Percentiles rank a stretch among this genome's conserved stretches.
Conservation (phyloP, 2,888 invertebrate genomes). For the Pseudococcus viburni region DNA sequence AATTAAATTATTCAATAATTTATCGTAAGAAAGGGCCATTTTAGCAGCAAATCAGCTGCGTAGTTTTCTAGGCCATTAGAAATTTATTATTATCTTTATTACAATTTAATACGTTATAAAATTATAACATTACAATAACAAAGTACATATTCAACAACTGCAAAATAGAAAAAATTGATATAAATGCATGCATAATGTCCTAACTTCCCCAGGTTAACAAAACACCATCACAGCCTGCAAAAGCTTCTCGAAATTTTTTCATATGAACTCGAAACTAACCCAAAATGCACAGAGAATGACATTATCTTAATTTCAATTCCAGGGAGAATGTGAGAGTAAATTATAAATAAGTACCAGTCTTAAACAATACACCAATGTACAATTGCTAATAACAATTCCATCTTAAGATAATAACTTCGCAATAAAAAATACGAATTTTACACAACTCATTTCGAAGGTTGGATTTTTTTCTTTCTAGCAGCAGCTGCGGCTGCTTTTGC, state of each 20-base stretch:
- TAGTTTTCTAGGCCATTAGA: not conserved
- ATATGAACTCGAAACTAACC: not conserved
- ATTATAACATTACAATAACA: constrained; percentile 30
- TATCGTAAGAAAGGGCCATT: too few relatives aligned
- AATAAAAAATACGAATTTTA: not conserved
- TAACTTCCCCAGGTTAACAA: constrained; percentile 11
- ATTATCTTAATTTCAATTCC: not conserved
- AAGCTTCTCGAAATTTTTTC: not conserved
- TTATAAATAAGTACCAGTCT: constrained; percentile 18
- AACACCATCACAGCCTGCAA: constrained; percentile 34
- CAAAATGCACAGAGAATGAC: not conserved
- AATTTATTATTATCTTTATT: not conserved
- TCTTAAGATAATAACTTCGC: not conserved
- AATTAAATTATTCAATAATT: too few relatives aligned
- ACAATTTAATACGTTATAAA: constrained; percentile 7
- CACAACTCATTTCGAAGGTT: constrained; percentile 27
- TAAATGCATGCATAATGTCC: constrained; percentile 20
- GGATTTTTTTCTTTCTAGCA: constrained; percentile 61
- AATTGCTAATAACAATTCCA: not conserved
- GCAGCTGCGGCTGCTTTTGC: constrained; percentile 66
- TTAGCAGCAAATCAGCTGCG: too few relatives aligned
- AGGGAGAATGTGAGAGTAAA: not conserved
- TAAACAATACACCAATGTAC: constrained; percentile 11
- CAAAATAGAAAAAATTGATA: constrained; percentile 32
- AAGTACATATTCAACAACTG: not conserved